phyloP scores from a whole-genome alignment of 2,113 vertebrate species.

The Nycticryphes semicollaris region DNA sequence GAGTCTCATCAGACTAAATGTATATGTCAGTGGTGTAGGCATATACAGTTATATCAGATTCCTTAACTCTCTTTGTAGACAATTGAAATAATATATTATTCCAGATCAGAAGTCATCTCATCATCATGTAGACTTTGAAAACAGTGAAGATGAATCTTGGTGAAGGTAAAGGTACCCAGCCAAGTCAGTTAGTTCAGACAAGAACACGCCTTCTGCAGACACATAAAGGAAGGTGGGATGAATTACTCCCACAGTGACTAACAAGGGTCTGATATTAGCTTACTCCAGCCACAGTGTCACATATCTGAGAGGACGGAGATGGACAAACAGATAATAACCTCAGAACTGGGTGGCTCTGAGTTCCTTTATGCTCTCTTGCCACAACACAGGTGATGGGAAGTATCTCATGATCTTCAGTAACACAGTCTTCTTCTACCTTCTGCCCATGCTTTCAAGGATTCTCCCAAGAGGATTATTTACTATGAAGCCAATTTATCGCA shows the following conservation, averaged over 20 bases:
- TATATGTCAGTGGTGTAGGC: background rate
- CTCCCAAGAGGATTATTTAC: background rate
- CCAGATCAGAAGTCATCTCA: background rate
- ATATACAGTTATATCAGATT: background rate
- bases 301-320: accelerated
- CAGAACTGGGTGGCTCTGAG: accelerated
- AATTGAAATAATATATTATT: background rate
- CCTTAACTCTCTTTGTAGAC: background rate
- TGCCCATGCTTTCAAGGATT: background rate
- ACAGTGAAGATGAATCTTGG: background rate
- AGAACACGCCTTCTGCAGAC: background rate
- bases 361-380: background rate
- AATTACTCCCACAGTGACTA: background rate
- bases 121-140: background rate
- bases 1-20: background rate
- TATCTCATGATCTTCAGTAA: background rate
- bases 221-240: too few relatives aligned
- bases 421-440: background rate
- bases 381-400: background rate
- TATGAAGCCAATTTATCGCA: background rate
- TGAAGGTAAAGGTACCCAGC: background rate
- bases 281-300: background rate
- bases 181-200: background rate
- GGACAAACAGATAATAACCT: background rate
- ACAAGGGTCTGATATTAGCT: accelerated